These are phyloP conservation scores for Lichenostomus cassidix DNA, from an alignment of 2,113 vertebrate species.

Conservation along the genomic window DNA sequence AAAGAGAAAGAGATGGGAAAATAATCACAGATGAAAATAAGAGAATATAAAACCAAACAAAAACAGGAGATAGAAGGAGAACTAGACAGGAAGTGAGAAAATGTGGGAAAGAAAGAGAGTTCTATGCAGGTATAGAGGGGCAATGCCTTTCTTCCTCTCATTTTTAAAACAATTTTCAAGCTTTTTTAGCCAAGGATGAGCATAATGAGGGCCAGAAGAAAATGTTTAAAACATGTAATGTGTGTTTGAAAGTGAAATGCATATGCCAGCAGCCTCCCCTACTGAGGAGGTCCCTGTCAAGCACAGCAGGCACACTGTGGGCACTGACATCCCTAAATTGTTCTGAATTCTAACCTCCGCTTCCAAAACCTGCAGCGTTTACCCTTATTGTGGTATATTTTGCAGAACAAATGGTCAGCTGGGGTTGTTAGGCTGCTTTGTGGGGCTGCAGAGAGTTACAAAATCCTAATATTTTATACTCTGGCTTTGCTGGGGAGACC, in stretches of 20 bases:
- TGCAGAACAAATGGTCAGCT: background rate
- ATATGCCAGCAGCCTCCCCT: background rate
- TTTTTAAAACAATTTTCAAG: background rate
- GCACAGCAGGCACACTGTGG: background rate
- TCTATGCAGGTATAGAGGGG: background rate
- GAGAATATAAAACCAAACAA: background rate
- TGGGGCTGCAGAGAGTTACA: background rate
- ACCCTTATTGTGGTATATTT: background rate
- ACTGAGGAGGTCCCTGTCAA: background rate
- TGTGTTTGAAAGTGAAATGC: background rate
- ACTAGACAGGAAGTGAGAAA: background rate
- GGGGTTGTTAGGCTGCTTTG: background rate
- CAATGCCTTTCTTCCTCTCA: background rate
- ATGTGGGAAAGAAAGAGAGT: background rate
- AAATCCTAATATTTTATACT: rapidly evolving
- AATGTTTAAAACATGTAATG: background rate
- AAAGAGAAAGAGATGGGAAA: background rate
- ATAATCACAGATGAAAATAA: background rate
- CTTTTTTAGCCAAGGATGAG: background rate
- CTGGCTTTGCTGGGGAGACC: background rate
- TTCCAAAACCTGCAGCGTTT: background rate
- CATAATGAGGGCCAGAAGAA: background rate
- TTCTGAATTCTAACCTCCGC: background rate
- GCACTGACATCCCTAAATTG: background rate
- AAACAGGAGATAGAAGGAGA: background rate